These are phyloP conservation scores for Drosophila sp. DNA, from an alignment of 1,140 invertebrate genomes.

Conservation along the genomic window DNA sequence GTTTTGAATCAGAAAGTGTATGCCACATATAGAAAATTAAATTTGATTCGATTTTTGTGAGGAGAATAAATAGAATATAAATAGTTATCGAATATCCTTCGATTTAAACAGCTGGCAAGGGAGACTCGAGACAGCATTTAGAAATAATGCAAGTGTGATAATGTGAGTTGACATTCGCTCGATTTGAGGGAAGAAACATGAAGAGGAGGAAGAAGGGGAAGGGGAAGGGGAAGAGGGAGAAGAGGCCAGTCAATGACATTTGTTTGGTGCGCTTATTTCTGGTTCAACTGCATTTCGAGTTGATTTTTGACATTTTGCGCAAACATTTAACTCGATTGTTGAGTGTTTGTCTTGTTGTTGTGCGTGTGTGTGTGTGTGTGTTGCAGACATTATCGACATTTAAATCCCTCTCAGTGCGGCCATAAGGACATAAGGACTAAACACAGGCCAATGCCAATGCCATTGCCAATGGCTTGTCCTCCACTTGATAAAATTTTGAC, in stretches of 20 bases:
- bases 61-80: too few species aligned
- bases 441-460: slow-evolving; percentile 36
- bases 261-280: slow-evolving; percentile 68
- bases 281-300: slow-evolving; percentile 68
- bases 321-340: slow-evolving; percentile 49
- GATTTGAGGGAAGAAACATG: background rate
- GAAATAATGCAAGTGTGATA: slow-evolving; percentile 41
- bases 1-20: too few species aligned
- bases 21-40: too few species aligned
- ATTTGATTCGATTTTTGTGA: too few species aligned
- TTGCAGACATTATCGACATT: slow-evolving; percentile 82
- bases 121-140: slow-evolving; percentile 24
- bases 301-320: slow-evolving; percentile 75
- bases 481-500: slow-evolving; percentile 77
- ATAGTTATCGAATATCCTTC: background rate
- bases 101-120: slow-evolving; percentile 42
- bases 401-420: slow-evolving; percentile 70
- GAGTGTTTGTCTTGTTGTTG: slow-evolving; percentile 9
- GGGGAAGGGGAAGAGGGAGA: background rate
- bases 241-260: slow-evolving; percentile 41
- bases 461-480: slow-evolving; percentile 42
- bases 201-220: background rate
- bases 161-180: slow-evolving; percentile 40
- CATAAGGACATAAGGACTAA: slow-evolving; percentile 37
- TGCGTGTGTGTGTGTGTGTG: slow-evolving; percentile 57